These are phyloP conservation scores for Coelopa frigida DNA, from an alignment of 1,140 invertebrate genomes.

Conservation along the genomic window DNA sequence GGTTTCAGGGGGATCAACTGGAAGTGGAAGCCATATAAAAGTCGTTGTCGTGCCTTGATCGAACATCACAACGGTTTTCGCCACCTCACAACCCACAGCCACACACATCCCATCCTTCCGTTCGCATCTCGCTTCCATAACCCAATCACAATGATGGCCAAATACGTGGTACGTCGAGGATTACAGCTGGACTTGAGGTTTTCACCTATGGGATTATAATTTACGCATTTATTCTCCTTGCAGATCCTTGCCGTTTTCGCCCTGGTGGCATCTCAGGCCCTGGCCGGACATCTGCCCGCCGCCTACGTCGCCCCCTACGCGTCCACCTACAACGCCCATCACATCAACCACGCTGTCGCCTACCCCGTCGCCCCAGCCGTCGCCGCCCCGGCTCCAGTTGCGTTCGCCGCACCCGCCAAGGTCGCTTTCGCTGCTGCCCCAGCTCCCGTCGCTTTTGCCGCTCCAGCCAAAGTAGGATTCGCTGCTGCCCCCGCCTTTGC, in stretches of 20 bases:
- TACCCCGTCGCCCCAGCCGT: slow-evolving; percentile 42
- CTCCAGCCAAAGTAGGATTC: slow-evolving; percentile 16
- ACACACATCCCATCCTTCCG: slow-evolving; percentile 1
- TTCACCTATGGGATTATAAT: neutral
- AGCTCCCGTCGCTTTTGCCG: slow-evolving; percentile 13
- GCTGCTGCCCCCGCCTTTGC: slow-evolving; percentile 20
- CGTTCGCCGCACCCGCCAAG: slow-evolving; percentile 21
- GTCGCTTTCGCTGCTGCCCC: slow-evolving; percentile 23
- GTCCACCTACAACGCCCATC: slow-evolving; percentile 52
- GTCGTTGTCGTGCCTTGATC: neutral
- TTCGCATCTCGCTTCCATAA: slow-evolving; percentile 1
- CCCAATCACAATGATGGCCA: slow-evolving; percentile 32
- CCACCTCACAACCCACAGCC: slow-evolving; percentile 2
- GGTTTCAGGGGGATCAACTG: neutral
- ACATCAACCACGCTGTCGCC: slow-evolving; percentile 53
- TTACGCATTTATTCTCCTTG: neutral
- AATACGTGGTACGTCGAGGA: slow-evolving; percentile 28
- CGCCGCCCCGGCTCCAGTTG: slow-evolving; percentile 25
- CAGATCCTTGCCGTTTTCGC: slow-evolving; percentile 34
- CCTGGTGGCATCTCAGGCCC: slow-evolving; percentile 28
- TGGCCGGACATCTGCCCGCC: slow-evolving; percentile 32
- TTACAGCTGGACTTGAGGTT: neutral
- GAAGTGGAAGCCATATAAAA: slow-evolving; percentile 5
- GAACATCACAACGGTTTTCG: slow-evolving; percentile 7
- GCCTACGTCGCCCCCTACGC: slow-evolving; percentile 48